Evolutionary conservation across 2,888 invertebrate genomes (phyloP), one percentile per base, ranked within the genome.

Genomic region (Cetonia aurata): DNA sequence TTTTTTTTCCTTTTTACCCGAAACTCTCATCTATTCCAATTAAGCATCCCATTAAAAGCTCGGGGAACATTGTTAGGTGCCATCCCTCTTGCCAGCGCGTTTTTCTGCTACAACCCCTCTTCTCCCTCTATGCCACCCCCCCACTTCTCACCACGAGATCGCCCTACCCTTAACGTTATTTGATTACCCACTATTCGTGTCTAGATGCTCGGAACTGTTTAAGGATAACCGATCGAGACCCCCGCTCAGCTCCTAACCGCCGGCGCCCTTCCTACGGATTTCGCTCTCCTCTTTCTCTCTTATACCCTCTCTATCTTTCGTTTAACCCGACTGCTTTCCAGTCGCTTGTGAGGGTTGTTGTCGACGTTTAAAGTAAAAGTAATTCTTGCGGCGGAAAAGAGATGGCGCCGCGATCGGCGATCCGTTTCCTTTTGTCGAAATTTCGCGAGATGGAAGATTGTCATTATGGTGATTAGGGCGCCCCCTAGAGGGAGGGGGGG

Each of bases 101-200:
- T 62, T 62, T 62, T 48, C 62, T 15, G 62, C 62, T 48, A 25
- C 44, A 59, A 44, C 59, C 59, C 25, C 59, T 59, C 44, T 12
- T 59, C 19, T n/a, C 44, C 44, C 59, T 15, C 42, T 41, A 31
- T 15, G 56, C 41, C 13, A 10, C 41, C n/a, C 56, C 17, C 12
- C 44, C 44, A 19, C 44, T 13, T 25, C 44, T 25, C 44, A 44
- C n/a, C 33, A 31, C 62, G 62, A 33, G 62, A 48, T 62, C 62
- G 62, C 48, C 48, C 62, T 62, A 62, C 62, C 62, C 62, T 62
- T 48, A 48, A 62, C 48, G 62, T 62, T 62, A 62, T 62, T 62
- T 62, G 62, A 62, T 62, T 62, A 62, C 62, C 62, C 48, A 62
- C 62, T 62, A 62, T 62, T 62, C 62, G 48, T 62, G 62, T 62